phyloP scores from a whole-genome alignment of 1,140 invertebrate genomes.

The Drosophila hydei region DNA sequence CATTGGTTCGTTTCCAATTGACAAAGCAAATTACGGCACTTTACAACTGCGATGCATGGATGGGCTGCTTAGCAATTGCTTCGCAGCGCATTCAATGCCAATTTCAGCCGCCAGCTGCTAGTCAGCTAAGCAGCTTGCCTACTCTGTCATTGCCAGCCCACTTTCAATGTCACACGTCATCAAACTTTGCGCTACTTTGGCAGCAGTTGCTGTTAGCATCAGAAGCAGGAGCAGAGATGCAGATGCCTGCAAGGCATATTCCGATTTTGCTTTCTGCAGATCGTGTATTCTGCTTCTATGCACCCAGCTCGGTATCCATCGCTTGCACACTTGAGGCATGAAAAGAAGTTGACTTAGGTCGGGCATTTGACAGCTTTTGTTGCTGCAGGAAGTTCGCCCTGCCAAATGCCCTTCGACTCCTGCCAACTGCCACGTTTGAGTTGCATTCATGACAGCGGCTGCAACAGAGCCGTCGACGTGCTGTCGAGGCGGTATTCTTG shows the following conservation, averaged over 20 bases:
- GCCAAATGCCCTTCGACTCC: neutral
- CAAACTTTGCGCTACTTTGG: slow-evolving; percentile 62
- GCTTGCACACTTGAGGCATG: slow-evolving; percentile 31
- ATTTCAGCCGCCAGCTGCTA: neutral
- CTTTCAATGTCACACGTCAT: slow-evolving; percentile 82
- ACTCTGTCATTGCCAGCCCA: slow-evolving; percentile 45
- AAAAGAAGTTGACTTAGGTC: slow-evolving; percentile 36
- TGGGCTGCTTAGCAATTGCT: neutral
- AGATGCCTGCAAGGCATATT: neutral
- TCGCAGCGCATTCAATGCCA: slow-evolving; percentile 16
- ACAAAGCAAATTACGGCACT: slow-evolving; percentile 62
- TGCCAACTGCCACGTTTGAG: slow-evolving; percentile 14
- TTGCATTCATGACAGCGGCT: slow-evolving; percentile 59
- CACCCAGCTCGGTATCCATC: slow-evolving; percentile 17
- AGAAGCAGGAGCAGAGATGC: neutral
- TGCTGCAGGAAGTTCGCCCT: neutral
- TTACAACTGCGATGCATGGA: slow-evolving; percentile 28
- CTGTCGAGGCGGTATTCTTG: slow-evolving; percentile 10
- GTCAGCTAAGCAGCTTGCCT: neutral
- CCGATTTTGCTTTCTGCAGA: slow-evolving; percentile 4
- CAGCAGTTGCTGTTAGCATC: slow-evolving; percentile 1
- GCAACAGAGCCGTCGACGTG: slow-evolving; percentile 18
- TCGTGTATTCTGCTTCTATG: neutral
- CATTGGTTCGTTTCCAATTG: slow-evolving; percentile 44
- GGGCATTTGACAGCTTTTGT: slow-evolving; percentile 44